These are phyloP conservation scores for Xestia sexstrigata DNA, from an alignment of 2,888 invertebrate genomes.

Conservation along the genomic window DNA sequence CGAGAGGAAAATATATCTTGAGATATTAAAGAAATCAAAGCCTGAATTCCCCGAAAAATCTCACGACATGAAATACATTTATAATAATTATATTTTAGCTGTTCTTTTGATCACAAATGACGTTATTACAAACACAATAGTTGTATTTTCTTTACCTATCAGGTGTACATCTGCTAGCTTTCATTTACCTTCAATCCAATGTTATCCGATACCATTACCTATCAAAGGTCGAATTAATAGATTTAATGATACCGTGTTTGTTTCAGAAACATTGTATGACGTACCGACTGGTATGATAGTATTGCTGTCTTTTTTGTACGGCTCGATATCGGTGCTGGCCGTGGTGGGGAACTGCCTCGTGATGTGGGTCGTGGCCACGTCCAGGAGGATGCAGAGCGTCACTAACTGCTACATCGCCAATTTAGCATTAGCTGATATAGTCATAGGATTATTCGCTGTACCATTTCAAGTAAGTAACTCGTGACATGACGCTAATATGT, in stretches of 20 bases:
- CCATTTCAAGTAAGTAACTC: slow-evolving; percentile 92
- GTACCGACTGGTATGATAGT: slow-evolving; percentile 94
- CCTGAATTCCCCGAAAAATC: neutral
- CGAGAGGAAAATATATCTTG: neutral
- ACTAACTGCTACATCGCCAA: slow-evolving; percentile 97
- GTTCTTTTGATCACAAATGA: slow-evolving; percentile 22
- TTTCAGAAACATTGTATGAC: slow-evolving; percentile 92
- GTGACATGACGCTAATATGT: slow-evolving; percentile 42
- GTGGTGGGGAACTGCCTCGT: slow-evolving; percentile 96
- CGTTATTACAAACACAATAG: slow-evolving; percentile 33
- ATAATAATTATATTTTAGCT: slow-evolving; percentile 8
- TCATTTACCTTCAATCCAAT: slow-evolving; percentile 32
- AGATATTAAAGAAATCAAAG: slow-evolving; percentile 18
- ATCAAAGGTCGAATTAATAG: slow-evolving; percentile 32
- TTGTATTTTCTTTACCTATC: slow-evolving; percentile 18
- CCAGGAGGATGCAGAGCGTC: slow-evolving; percentile 94
- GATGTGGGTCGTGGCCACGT: slow-evolving; percentile 95
- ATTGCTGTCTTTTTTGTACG: slow-evolving; percentile 94
- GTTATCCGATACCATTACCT: slow-evolving; percentile 30
- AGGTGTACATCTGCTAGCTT: slow-evolving; percentile 7
- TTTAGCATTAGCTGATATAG: slow-evolving; percentile 96
- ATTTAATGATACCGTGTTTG: slow-evolving; percentile 59
- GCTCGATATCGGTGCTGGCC: slow-evolving; percentile 95
- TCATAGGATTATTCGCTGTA: slow-evolving; percentile 96
- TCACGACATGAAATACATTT: slow-evolving; percentile 9